Evolutionary conservation across 2,113 vertebrate genomes (phyloP), one percentile per base, ranked within the genome.

Genomic region (Amphiprion ocellaris): DNA sequence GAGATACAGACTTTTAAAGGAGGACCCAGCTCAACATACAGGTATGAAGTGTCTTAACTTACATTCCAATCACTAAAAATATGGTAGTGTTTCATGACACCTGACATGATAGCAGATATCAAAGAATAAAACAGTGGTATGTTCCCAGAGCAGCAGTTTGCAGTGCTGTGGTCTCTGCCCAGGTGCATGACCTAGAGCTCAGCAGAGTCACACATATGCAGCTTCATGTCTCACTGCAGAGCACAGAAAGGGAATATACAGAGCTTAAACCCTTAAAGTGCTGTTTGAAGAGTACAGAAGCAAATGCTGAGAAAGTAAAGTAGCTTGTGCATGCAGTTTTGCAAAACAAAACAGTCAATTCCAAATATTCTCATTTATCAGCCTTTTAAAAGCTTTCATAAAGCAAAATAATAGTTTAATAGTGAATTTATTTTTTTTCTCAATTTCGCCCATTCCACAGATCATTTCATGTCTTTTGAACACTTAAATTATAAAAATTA

Each of bases 131-230:
- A 74, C 55, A 24, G 60, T 24, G 53, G 23, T 39, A 2, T 63
- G 28, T 69, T 52, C 16, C 46, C 46, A 68, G 28, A 84, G 81
- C 73, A 74, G 85, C 71, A 66, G 62, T 50, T 82, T 91, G 79
- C 71, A 75, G 72, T 16, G 41, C 66, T 92, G 86, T 74, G 82
- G 83, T 85, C 81, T 85, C 74, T 67, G 63, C 76, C 90, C 94
- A 94, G 94, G 92, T 94, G 94, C 55, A 16, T 90, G 91, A 93
- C 91, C 93, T 89, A 82, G 70, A 86, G 79, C 66, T 72, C 77
- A 81, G 82, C 71, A n/a, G 75, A 90, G 85, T 47, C 75, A 79
- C 79, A 78, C 71, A 83, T 76, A 79, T 52, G 64, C 70, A 78
- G 65, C 75, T 50, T 75, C 37, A 44, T 5, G 59, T 19, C 26